Evolutionary conservation across 2,888 invertebrate species (phyloP).

Genomic region (Aleiodes leptofemur): DNA sequence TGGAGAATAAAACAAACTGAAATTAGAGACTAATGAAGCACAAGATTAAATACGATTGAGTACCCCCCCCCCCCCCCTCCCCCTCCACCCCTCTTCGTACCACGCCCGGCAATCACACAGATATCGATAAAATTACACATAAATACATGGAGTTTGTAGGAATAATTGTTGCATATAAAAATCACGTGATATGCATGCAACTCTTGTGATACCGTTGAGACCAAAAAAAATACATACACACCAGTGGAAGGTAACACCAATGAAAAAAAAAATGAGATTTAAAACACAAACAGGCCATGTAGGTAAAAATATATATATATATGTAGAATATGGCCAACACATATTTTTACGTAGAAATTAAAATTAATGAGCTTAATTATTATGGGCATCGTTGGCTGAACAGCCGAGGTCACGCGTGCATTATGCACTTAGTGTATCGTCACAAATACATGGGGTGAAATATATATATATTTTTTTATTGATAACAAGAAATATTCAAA

Average conservation of each 20-base stretch:
- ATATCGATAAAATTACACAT: conserved; percentile 44
- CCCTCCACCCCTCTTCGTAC: neutral
- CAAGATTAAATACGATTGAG: conserved; percentile 7
- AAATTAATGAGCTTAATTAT: conserved; percentile 61
- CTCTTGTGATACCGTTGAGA: conserved; percentile 4
- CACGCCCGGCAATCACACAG: conserved; percentile 43
- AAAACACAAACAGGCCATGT: neutral
- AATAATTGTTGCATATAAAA: conserved; percentile 34
- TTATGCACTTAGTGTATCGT: conserved; percentile 33
- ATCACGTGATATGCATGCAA: conserved; percentile 23
- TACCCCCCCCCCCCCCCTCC: conserved; percentile 3
- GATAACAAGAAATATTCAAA: neutral
- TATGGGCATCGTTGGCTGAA: conserved; percentile 56
- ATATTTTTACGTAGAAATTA: conserved; percentile 56
- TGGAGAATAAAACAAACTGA: neutral
- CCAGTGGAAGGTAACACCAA: conserved; percentile 16
- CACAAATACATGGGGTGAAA: conserved; percentile 11
- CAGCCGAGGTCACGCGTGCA: conserved; percentile 52
- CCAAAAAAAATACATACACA: conserved; percentile 13
- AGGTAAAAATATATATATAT: conserved; percentile 15
- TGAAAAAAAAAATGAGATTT: conserved; percentile 8
- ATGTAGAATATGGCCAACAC: conserved; percentile 22
- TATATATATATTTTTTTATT: neutral
- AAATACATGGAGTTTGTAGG: conserved; percentile 41
- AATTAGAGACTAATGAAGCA: conserved; percentile 10